Evolutionary conservation across 2,797 vertebrate genomes (phyloP).

Genomic region (Enoplosus armatus): DNA sequence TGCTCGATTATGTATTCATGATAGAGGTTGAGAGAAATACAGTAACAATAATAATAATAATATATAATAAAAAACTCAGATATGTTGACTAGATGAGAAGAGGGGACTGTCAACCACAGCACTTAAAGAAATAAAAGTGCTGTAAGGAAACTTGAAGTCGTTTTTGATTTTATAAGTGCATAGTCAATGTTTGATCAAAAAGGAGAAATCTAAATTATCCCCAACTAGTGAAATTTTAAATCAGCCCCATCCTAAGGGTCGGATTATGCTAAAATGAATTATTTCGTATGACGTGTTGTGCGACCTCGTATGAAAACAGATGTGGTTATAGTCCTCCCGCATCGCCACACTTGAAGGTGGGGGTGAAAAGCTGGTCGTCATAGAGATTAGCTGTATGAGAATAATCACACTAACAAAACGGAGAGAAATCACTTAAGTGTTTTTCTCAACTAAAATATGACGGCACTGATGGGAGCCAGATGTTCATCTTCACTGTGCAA

Average conservation of each 20-base stretch:
- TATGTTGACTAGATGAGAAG: no score
- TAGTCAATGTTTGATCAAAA: background rate
- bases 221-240: background rate
- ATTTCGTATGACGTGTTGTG: background rate
- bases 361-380: background rate
- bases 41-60: no score
- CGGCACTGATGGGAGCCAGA: conserved; percentile 2
- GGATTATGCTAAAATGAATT: background rate
- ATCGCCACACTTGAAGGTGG: background rate
- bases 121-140: no score
- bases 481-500: background rate
- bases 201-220: background rate
- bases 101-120: no score
- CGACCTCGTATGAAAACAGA: background rate
- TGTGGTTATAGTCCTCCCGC: background rate
- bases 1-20: no score
- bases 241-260: background rate
- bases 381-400: background rate
- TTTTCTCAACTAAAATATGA: background rate
- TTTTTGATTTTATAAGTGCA: no score
- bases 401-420: background rate
- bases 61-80: no score
- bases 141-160: no score
- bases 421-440: background rate
- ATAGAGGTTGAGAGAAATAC: no score